Evolutionary conservation across 92 coral and sea anemone species (phyloP).

Genomic region (Siderastrea siderea): DNA sequence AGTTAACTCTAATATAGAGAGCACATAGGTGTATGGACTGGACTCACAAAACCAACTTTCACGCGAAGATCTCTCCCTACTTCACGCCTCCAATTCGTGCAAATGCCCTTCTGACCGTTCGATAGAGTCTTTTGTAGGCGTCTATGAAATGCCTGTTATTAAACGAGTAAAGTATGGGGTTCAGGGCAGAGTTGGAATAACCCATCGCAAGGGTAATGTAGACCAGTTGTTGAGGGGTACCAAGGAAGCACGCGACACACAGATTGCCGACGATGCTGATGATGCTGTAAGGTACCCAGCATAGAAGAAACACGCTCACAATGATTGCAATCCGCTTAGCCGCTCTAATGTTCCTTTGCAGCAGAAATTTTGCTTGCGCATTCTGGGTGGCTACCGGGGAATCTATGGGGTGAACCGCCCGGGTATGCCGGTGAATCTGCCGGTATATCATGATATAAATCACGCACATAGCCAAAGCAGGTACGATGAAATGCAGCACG

Average conservation of each 20-base stretch:
- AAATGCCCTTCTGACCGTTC: conserved; percentile 4
- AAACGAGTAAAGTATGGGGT: conserved; percentile 79
- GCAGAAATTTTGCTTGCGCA: conserved; percentile 13
- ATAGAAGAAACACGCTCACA: conserved; percentile 68
- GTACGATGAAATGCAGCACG: conserved; percentile 63
- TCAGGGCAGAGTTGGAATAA: conserved; percentile 69
- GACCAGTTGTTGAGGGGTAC: conserved; percentile 45
- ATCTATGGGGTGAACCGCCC: too few species aligned
- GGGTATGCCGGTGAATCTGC: conserved; percentile 53
- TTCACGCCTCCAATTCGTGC: neutral
- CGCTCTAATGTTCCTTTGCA: conserved; percentile 66
- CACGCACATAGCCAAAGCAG: conserved; percentile 65
- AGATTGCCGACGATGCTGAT: conserved; percentile 48
- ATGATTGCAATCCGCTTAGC: conserved; percentile 71
- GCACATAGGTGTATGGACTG: too few species aligned
- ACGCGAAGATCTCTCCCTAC: neutral
- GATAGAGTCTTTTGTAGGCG: conserved; percentile 50
- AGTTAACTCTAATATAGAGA: neutral
- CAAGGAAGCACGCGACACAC: neutral
- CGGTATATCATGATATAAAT: conserved; percentile 67
- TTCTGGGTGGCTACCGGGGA: conserved; percentile 10
- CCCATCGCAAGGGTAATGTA: conserved; percentile 66
- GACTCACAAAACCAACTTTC: neutral
- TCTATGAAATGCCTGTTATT: conserved; percentile 76
- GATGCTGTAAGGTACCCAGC: conserved; percentile 72